phyloP scores from a whole-genome alignment of 2,888 invertebrate genomes.

The Stictocephala bisonia region DNA sequence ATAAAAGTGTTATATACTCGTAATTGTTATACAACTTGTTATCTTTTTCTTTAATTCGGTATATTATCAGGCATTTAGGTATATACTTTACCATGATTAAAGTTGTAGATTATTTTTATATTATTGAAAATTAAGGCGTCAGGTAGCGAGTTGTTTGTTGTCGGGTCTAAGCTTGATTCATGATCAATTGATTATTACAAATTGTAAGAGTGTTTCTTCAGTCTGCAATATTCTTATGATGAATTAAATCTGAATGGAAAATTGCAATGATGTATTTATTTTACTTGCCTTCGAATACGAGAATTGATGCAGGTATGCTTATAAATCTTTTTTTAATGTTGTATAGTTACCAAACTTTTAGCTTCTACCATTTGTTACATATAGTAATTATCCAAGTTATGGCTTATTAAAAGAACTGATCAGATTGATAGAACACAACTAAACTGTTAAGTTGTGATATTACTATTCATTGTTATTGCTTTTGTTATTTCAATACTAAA shows the following conservation, averaged over 20 bases:
- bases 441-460: too few species aligned
- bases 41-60: not conserved
- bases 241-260: constrained; percentile 40
- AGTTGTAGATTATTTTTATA: constrained; percentile 5
- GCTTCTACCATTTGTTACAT: too few species aligned
- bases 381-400: too few species aligned
- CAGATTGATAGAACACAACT: too few species aligned
- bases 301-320: too few species aligned
- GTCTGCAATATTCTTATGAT: constrained; percentile 43
- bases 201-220: constrained; percentile 43
- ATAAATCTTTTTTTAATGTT: too few species aligned
- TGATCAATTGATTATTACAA: constrained; percentile 29
- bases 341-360: too few species aligned
- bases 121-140: constrained; percentile 7
- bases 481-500: too few species aligned
- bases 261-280: too few species aligned
- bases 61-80: constrained; percentile 20
- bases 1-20: constrained; percentile 11
- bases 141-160: constrained; percentile 41
- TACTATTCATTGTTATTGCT: too few species aligned
- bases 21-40: not conserved
- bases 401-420: too few species aligned
- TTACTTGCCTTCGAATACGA: too few species aligned
- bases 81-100: not conserved
- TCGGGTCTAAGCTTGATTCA: constrained; percentile 11